phyloP scores from a whole-genome alignment of 2,797 vertebrate genomes.

The Dendrocincla fuliginosa region DNA sequence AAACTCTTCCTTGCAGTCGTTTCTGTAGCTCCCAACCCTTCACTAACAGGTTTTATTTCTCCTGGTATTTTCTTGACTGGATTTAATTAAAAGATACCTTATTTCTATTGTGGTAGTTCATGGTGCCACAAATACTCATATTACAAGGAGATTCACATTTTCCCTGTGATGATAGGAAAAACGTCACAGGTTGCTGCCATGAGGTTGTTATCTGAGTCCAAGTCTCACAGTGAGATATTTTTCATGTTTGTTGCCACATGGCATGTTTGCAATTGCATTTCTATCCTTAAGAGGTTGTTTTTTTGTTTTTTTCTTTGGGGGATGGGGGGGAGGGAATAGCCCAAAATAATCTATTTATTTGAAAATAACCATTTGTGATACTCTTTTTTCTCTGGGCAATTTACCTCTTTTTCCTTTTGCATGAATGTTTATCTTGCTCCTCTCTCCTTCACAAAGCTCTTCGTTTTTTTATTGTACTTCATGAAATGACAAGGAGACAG shows the following conservation, averaged over 20 bases:
- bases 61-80: neutral
- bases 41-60: neutral
- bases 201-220: neutral
- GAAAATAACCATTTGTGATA: neutral
- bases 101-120: neutral
- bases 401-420: neutral
- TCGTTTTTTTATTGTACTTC: neutral
- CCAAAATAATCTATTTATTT: neutral
- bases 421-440: neutral
- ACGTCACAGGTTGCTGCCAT: neutral
- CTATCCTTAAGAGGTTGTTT: neutral
- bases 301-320: too few species aligned
- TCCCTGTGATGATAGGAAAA: neutral
- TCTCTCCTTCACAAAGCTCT: neutral
- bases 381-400: neutral
- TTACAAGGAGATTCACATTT: neutral
- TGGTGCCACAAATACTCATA: neutral
- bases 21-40: neutral
- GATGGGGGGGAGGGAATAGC: neutral
- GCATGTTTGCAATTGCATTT: neutral
- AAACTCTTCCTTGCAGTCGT: neutral
- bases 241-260: neutral
- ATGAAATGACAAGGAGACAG: neutral
- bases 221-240: neutral
- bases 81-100: neutral